Base-by-base conservation (phyloP, 1,140 invertebrate genomes). In the Drosophila chauvacae region DNA sequence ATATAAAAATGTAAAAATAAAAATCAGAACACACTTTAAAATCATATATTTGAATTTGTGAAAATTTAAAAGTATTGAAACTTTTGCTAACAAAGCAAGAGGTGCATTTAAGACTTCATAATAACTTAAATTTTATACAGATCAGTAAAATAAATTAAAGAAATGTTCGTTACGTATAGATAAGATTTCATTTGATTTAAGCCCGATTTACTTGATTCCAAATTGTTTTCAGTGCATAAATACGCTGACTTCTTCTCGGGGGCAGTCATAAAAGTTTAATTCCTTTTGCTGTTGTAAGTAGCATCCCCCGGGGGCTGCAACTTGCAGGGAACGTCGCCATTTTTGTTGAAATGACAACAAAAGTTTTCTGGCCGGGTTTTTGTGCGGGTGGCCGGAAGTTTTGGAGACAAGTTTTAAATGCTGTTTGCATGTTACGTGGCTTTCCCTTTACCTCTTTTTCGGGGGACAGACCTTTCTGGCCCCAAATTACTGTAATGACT, bases 371-470 rank as follows among this genome's bases (percentile, higher is more conserved):
- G 68, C 37, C 53, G 47, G 58, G 39, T 42, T 60, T 37, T 59
- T 80, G 30, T 44, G 47, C 10, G 55, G 42, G 39, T 51, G 33
- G 45, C 51, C 33, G 57, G 61, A 64, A 75, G 72, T 76, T 77
- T 76, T 60, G 58, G 65, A 47, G 80, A 88, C 80, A 88, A 88
- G 81, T 90, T 90, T 90, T 90, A 90, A 90, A 90, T 90, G 81
- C 80, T 90, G 81, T 90, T 90, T 90, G 81, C 85, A 90, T 90
- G 85, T 90, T 75, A 47, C 74, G 75, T 64, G 81, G 81, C 59
- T 78, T 64, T 37, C 47, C 47, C 39, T 6, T n/a, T 16, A 6
- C 23, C 63, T 28, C 45, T 51, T 37, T 42, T 33, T 74, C 35
- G 55, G 47, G 47, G 6, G 4, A 42, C 18, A 39, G 58, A 72